Evolutionary conservation across 1,140 invertebrate genomes (phyloP).

Genomic region (Ostrea edulis): DNA sequence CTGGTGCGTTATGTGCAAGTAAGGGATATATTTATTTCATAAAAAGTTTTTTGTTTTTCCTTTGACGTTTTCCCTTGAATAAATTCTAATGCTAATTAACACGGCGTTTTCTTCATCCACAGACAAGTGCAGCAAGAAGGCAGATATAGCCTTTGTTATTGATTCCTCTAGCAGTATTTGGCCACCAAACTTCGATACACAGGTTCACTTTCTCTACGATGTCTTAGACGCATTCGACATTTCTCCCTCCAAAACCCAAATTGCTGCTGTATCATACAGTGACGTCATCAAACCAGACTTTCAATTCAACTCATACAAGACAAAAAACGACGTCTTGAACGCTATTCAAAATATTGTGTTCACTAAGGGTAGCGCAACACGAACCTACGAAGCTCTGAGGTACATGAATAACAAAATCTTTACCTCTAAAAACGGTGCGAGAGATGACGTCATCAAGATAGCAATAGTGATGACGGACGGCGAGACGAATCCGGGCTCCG

Average conservation of each 20-base stretch:
- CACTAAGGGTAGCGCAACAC: conserved; percentile 58
- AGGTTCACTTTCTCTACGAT: conserved; percentile 68
- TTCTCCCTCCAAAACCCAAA: conserved; percentile 59
- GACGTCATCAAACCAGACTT: conserved; percentile 61
- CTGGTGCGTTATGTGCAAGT: not conserved
- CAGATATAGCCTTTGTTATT: conserved; percentile 72
- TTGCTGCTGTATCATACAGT: conserved; percentile 64
- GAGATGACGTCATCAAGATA: conserved; percentile 62
- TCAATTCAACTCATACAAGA: conserved; percentile 56
- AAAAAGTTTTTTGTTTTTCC: not conserved
- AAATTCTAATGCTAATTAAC: not conserved
- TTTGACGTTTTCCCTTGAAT: not conserved
- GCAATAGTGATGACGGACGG: conserved; percentile 72
- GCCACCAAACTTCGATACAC: conserved; percentile 64
- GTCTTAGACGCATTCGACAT: conserved; percentile 67
- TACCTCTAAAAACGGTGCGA: conserved; percentile 54
- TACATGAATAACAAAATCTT: conserved; percentile 57
- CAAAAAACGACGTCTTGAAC: conserved; percentile 53
- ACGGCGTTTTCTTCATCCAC: not conserved
- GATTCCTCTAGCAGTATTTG: conserved; percentile 72
- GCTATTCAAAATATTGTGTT: conserved; percentile 60
- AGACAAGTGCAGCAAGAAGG: conserved; percentile 56
- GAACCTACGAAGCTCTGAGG: conserved; percentile 59
- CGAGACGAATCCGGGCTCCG: conserved; percentile 57
- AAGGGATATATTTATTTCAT: not conserved